Percentiles rank a stretch among this genome's conserved stretches.
These are phyloP conservation scores for Abrostola tripartita DNA, from an alignment of 2,888 invertebrate genomes.

Conservation along the genomic window DNA sequence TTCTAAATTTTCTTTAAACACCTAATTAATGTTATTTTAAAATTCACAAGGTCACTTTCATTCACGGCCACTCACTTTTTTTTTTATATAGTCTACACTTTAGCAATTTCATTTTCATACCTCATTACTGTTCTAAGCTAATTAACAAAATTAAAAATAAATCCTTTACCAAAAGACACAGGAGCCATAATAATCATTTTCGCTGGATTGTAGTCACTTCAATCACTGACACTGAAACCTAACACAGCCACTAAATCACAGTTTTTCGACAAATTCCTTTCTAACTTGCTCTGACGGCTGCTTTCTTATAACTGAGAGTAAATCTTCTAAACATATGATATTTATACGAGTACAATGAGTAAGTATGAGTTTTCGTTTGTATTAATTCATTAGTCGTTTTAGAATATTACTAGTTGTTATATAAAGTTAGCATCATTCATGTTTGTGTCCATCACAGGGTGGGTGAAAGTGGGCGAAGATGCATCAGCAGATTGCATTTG, in stretches of 20 bases:
- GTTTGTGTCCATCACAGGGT: slow-evolving; percentile 1
- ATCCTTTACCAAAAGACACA: slow-evolving; percentile 44
- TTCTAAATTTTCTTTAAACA: no score
- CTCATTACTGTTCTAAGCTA: background rate
- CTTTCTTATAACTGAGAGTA: slow-evolving; percentile 52
- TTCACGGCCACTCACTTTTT: no score
- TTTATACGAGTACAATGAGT: slow-evolving; percentile 37
- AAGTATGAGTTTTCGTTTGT: slow-evolving; percentile 14
- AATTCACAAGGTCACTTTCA: no score
- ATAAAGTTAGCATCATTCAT: background rate
- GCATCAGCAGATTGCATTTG: slow-evolving; percentile 16
- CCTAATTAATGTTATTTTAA: no score
- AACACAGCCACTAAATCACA: slow-evolving; percentile 18
- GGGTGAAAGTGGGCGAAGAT: slow-evolving; percentile 27
- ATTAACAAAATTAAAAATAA: background rate
- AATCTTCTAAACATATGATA: slow-evolving; percentile 33
- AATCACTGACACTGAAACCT: slow-evolving; percentile 18
- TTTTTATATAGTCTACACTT: no score
- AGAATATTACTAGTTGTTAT: slow-evolving; percentile 28
- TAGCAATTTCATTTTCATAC: no score
- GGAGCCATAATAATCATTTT: slow-evolving; percentile 56
- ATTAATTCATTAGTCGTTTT: slow-evolving; percentile 34
- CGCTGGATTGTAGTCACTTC: slow-evolving; percentile 23
- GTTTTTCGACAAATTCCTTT: slow-evolving; percentile 37
- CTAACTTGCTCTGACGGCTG: slow-evolving; percentile 28